phyloP scores from a whole-genome alignment of 2,888 invertebrate species.

The Cerceris rybyensis region DNA sequence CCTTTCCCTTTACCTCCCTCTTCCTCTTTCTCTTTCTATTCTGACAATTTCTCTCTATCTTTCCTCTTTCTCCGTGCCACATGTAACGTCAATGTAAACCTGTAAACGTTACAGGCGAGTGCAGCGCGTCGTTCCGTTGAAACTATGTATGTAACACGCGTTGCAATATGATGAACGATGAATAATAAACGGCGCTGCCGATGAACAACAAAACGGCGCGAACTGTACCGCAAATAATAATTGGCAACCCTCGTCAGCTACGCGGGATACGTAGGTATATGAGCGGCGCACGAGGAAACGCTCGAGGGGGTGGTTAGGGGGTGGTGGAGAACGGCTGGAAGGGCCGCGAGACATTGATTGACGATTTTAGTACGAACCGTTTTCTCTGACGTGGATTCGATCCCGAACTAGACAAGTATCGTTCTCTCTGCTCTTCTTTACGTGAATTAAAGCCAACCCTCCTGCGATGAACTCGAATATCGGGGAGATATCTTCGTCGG shows the following conservation, averaged over 20 bases:
- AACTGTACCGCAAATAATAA: slow-evolving; percentile 75
- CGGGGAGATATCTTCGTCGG: too few relatives aligned
- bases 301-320: not conserved
- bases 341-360: slow-evolving; percentile 56
- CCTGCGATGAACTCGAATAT: too few relatives aligned
- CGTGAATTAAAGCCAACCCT: too few relatives aligned
- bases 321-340: slow-evolving; percentile 44
- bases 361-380: slow-evolving; percentile 53
- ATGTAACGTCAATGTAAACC: slow-evolving; percentile 59
- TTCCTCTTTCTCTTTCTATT: not conserved
- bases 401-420: too few relatives aligned
- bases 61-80: slow-evolving; percentile 51
- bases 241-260: slow-evolving; percentile 62
- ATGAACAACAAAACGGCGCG: slow-evolving; percentile 74
- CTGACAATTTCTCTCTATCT: slow-evolving; percentile 14
- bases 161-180: slow-evolving; percentile 74
- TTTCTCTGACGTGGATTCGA: slow-evolving; percentile 15
- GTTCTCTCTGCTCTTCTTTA: too few relatives aligned
- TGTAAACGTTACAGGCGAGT: slow-evolving; percentile 57
- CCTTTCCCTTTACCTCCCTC: not conserved
- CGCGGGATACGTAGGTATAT: slow-evolving; percentile 30
- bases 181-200: slow-evolving; percentile 76
- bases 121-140: slow-evolving; percentile 46
- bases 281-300: not conserved
- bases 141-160: slow-evolving; percentile 63